These are phyloP conservation scores for Galerucella calmariensis DNA, from an alignment of 2,888 invertebrate species.

Conservation along the genomic window DNA sequence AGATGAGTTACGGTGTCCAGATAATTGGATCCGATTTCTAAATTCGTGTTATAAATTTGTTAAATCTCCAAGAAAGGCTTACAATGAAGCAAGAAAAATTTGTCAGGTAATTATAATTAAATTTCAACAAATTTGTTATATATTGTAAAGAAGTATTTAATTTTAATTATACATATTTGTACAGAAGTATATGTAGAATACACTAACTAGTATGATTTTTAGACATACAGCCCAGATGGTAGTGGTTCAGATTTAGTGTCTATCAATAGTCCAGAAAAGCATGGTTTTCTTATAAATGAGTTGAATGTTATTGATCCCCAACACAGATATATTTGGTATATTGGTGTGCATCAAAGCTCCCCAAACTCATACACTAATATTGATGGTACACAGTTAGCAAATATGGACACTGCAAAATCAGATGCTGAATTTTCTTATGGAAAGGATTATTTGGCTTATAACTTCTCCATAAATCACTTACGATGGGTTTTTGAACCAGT, in stretches of 20 bases:
- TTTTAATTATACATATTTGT: too few relatives aligned
- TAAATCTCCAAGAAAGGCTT: conserved; percentile 83
- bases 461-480: conserved; percentile 76
- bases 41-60: conserved; percentile 91
- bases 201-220: conserved; percentile 22
- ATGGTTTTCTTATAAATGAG: conserved; percentile 85
- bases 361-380: conserved; percentile 86
- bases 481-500: conserved; percentile 89
- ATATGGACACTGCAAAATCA: conserved; percentile 84
- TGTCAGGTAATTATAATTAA: conserved; percentile 69
- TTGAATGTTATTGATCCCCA: conserved; percentile 86
- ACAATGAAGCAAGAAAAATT: conserved; percentile 83
- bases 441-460: conserved; percentile 83
- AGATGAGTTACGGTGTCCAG: conserved; percentile 75
- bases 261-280: conserved; percentile 85
- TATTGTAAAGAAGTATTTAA: too few relatives aligned
- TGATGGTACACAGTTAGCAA: conserved; percentile 82
- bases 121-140: too few relatives aligned
- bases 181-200: too few relatives aligned
- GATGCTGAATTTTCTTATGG: conserved; percentile 69
- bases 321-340: conserved; percentile 83
- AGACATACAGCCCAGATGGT: conserved; percentile 50
- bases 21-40: conserved; percentile 85
- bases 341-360: conserved; percentile 80
- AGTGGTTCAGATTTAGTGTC: conserved; percentile 81